Percentiles rank a stretch among this genome's conserved stretches.
phyloP scores from a whole-genome alignment of 2,113 vertebrate species.

The Rallus limicola region DNA sequence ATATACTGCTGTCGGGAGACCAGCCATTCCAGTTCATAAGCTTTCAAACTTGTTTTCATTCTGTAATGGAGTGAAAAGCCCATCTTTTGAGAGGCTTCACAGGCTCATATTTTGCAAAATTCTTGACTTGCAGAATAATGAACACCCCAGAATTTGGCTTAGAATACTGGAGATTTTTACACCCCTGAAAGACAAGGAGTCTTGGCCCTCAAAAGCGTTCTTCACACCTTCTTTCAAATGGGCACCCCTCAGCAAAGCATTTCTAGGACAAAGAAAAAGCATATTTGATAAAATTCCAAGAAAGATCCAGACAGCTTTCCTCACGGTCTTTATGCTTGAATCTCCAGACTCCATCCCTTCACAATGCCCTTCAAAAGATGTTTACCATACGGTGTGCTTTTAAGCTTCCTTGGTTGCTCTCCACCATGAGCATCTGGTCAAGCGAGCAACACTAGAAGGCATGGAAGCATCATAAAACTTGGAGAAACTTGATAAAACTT shows the following conservation, averaged over 20 bases:
- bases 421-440: neutral
- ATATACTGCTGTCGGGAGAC: constrained; percentile 9
- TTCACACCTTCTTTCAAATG: neutral
- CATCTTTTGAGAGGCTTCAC: neutral
- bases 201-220: neutral
- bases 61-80: neutral
- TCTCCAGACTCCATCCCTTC: neutral
- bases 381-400: neutral
- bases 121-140: neutral
- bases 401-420: neutral
- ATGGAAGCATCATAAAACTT: neutral
- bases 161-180: neutral
- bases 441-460: neutral
- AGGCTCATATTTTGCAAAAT: neutral
- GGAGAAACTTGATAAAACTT: constrained; percentile 53
- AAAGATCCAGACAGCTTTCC: neutral
- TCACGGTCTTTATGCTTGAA: neutral
- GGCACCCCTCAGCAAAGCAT: neutral
- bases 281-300: neutral
- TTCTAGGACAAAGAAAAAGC: neutral
- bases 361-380: neutral
- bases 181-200: neutral
- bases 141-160: neutral
- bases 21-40: constrained; percentile 28
- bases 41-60: constrained; percentile 39